Base-by-base conservation (phyloP, 2,797 vertebrate genomes). In the Spizella passerina region DNA sequence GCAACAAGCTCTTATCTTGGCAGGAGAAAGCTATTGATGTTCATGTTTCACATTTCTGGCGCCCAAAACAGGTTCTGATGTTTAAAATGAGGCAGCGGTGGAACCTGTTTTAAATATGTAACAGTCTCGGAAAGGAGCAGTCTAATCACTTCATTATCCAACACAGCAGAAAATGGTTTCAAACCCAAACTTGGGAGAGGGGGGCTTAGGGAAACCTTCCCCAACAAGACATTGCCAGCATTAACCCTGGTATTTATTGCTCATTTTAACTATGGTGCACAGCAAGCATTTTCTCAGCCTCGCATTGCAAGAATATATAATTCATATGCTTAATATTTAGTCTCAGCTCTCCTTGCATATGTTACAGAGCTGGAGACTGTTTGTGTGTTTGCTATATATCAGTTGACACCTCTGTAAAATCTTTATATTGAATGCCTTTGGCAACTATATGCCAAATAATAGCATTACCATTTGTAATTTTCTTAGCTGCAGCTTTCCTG, bases 351-450 rank as follows among this genome's bases (percentile, higher is more conserved):
- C 91, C 94, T 96, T 96, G 94, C 97, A 97, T 97, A 98, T 97
- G 97, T 98, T 98, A 97, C 96, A 96, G 93, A 81, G 86, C 96
- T 96, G 81, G 94, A 97, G 94, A 97, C 95, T 98, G 91, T 98
- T 98, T 97, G 98, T 95, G 85, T 97, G 96, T 98, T 98, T 98
- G 98, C 96, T 97, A 97, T 98, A 97, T 97, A 97, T 98, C 98
- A 97, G 97, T 96, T 98, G 97, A 98, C 98, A 98, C 98, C 97
- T 98, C 97, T 96, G 96, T 98, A 98, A 98, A 98, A 98, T 97
- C 96, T 98, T 98, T 98, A 98, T 98, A 97, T 97, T 82, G 96
- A 97, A 97, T 97, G 97, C 98, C 97, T 97, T 98, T 97, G 98
- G 98, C 97, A 97, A 98, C 95, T 93, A 91, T 95, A 93, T 96